Evolutionary conservation across 2,888 invertebrate genomes (phyloP).

Genomic region (Fissipunctia ypsillon): DNA sequence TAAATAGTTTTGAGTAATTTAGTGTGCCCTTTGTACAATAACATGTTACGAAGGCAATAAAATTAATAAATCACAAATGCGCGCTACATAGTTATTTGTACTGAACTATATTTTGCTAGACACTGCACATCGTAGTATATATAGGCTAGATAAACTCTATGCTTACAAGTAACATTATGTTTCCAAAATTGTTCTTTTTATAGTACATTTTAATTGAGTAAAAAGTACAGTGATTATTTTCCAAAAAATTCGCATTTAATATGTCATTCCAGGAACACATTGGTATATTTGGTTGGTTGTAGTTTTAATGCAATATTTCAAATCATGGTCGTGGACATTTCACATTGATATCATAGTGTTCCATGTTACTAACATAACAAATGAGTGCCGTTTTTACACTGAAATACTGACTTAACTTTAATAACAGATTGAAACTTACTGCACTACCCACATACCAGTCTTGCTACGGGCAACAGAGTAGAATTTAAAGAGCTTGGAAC

Average conservation of each 20-base stretch:
- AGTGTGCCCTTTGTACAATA: slow-evolving; percentile 28
- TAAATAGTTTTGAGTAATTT: neutral
- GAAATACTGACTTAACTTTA: slow-evolving; percentile 47
- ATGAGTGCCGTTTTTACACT: slow-evolving; percentile 21
- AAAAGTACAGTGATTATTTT: slow-evolving; percentile 58
- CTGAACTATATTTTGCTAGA: slow-evolving; percentile 61
- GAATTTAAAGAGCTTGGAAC: neutral
- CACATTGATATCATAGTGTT: slow-evolving; percentile 47
- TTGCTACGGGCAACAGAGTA: too few species aligned
- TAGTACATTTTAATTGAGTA: slow-evolving; percentile 48
- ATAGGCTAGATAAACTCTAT: slow-evolving; percentile 58
- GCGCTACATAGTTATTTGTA: slow-evolving; percentile 55
- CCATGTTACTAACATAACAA: slow-evolving; percentile 63
- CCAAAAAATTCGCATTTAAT: slow-evolving; percentile 66
- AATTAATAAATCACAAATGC: slow-evolving; percentile 36
- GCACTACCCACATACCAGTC: neutral
- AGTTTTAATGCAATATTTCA: slow-evolving; percentile 60
- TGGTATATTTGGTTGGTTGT: slow-evolving; percentile 60
- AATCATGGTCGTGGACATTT: slow-evolving; percentile 56
- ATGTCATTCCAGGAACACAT: slow-evolving; percentile 66
- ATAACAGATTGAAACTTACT: neutral
- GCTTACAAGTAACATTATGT: slow-evolving; percentile 55
- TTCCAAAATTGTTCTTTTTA: slow-evolving; percentile 45
- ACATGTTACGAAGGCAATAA: neutral
- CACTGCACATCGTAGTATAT: slow-evolving; percentile 62